Conservation (phyloP, 1,140 invertebrate species). For the Hycleus phaleratus region DNA sequence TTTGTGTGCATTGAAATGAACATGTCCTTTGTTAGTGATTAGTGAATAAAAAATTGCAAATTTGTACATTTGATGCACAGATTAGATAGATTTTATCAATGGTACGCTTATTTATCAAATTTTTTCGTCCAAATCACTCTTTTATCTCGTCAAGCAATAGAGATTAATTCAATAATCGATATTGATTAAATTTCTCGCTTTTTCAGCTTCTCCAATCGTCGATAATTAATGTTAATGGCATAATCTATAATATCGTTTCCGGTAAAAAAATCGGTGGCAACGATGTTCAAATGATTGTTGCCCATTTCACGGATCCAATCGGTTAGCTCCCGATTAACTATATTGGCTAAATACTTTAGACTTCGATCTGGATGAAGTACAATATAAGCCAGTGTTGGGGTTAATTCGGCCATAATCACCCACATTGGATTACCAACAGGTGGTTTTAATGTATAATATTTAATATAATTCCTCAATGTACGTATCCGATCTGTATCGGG, state of each 20-base stretch:
- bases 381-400: slow-evolving; percentile 58
- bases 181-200: too few relatives aligned
- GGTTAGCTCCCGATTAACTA: slow-evolving; percentile 59
- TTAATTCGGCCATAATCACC: slow-evolving; percentile 73
- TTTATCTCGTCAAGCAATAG: too few relatives aligned
- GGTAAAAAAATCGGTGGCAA: slow-evolving; percentile 69
- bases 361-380: slow-evolving; percentile 50
- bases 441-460: slow-evolving; percentile 41
- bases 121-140: too few relatives aligned
- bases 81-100: too few relatives aligned
- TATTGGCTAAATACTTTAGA: slow-evolving; percentile 58
- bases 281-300: slow-evolving; percentile 59
- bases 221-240: slow-evolving; percentile 50
- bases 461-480: slow-evolving; percentile 49
- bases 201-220: neutral
- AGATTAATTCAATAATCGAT: too few relatives aligned
- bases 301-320: slow-evolving; percentile 50
- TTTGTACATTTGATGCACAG: too few relatives aligned
- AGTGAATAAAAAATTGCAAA: too few relatives aligned
- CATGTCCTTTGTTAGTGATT: too few relatives aligned
- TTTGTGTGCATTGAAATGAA: too few relatives aligned
- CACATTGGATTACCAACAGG: slow-evolving; percentile 49
- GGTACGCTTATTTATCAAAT: too few relatives aligned
- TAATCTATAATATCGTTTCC: slow-evolving; percentile 66
- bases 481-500: slow-evolving; percentile 48